Conservation (phyloP, 1,140 invertebrate species). For the Conus betulinus region DNA sequence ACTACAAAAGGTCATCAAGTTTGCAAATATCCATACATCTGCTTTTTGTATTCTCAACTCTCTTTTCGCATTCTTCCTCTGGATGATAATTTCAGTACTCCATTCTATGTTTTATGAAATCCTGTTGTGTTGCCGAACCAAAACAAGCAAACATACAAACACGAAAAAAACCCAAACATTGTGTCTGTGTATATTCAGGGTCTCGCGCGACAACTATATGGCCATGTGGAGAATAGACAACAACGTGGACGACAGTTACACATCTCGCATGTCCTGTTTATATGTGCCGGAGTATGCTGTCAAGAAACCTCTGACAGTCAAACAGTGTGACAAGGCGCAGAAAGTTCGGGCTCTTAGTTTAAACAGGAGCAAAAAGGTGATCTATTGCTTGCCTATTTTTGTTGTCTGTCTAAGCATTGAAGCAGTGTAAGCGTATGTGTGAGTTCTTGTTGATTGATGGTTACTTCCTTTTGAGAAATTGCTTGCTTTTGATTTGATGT, state of each 20-base stretch:
- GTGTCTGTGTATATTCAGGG: constrained; percentile 49
- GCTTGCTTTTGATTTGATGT: too few relatives aligned
- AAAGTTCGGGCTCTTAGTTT: constrained; percentile 93
- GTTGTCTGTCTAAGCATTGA: background rate
- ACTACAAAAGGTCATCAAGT: too few relatives aligned
- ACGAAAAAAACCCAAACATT: background rate
- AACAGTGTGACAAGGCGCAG: constrained; percentile 83
- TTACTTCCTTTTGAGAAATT: background rate
- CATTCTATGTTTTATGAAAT: too few relatives aligned
- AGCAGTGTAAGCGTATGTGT: background rate
- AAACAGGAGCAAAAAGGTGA: constrained; percentile 80
- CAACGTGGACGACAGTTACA: constrained; percentile 54
- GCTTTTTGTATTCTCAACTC: too few relatives aligned
- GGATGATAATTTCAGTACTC: background rate
- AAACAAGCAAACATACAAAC: too few relatives aligned
- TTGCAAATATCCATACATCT: too few relatives aligned
- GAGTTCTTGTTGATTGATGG: background rate
- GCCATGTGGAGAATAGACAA: constrained; percentile 77
- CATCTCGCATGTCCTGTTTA: constrained; percentile 53
- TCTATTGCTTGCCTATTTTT: background rate
- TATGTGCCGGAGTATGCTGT: constrained; percentile 73
- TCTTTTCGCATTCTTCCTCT: background rate
- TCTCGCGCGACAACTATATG: constrained; percentile 88
- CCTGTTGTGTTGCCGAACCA: too few relatives aligned
- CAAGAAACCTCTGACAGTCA: constrained; percentile 84